Evolutionary conservation across 2,888 invertebrate species (phyloP).

Genomic region (Patella pellucida): DNA sequence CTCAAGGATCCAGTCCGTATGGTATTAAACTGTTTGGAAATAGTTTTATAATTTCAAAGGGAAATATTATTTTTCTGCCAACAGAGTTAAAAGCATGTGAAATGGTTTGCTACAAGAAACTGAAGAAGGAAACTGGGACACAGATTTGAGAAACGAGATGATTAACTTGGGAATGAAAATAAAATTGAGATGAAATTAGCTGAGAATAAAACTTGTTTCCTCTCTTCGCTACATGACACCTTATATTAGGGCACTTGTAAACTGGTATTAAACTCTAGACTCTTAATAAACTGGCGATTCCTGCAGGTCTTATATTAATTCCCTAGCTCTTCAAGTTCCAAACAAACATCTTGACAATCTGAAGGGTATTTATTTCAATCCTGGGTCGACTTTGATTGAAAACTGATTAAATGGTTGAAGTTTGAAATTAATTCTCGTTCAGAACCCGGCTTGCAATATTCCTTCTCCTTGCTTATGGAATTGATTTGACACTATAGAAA

Average conservation of each 20-base stretch:
- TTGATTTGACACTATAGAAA: too few species aligned
- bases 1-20: too few species aligned
- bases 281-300: not conserved
- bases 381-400: not conserved
- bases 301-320: slow-evolving; percentile 7
- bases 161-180: not conserved
- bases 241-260: slow-evolving; percentile 10
- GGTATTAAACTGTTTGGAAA: too few species aligned
- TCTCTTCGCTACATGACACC: slow-evolving; percentile 6
- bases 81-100: too few species aligned
- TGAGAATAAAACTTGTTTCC: not conserved
- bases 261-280: slow-evolving; percentile 5
- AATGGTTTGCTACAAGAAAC: too few species aligned
- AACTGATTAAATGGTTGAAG: slow-evolving; percentile 5
- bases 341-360: slow-evolving; percentile 9
- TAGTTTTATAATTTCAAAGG: too few species aligned
- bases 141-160: too few species aligned
- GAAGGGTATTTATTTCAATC: slow-evolving; percentile 5
- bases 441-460: too few species aligned
- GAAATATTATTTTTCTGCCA: too few species aligned
- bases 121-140: too few species aligned
- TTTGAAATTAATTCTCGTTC: slow-evolving; percentile 1
- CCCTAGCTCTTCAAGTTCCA: not conserved
- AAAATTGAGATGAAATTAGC: not conserved
- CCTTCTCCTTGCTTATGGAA: too few species aligned